phyloP scores from a whole-genome alignment of 2,113 vertebrate species.

The Ailuropoda melanoleuca region DNA sequence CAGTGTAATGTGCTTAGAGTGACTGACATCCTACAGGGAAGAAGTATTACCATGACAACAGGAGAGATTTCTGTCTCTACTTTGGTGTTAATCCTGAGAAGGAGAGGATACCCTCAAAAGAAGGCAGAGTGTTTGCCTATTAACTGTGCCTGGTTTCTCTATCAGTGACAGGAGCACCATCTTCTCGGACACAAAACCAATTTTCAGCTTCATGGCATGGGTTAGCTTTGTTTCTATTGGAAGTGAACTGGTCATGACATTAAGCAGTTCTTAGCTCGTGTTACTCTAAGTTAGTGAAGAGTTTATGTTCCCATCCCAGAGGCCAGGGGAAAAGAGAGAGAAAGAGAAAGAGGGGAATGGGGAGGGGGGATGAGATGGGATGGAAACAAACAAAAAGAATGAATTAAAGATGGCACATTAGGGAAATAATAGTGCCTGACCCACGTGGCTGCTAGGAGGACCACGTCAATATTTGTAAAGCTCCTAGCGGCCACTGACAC shows the following conservation, averaged over 20 bases:
- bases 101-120: conserved; percentile 18
- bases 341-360: not conserved
- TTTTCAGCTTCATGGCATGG: not conserved
- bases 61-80: conserved; percentile 64
- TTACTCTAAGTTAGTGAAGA: not conserved
- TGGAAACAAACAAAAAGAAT: not conserved
- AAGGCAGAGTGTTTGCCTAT: not conserved
- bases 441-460: not conserved
- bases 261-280: not conserved
- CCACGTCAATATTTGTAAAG: not conserved
- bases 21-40: conserved; percentile 67
- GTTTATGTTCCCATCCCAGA: not conserved
- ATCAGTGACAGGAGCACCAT: not conserved
- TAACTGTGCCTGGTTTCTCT: not conserved
- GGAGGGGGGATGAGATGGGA: not conserved
- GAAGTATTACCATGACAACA: conserved; percentile 67
- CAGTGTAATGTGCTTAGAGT: conserved; percentile 57
- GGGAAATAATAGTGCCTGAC: not conserved
- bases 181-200: not conserved
- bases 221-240: not conserved
- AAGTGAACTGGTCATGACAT: not conserved
- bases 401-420: not conserved
- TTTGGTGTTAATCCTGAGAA: conserved; percentile 19
- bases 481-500: not conserved
- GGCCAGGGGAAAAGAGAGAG: not conserved